Base-by-base conservation (phyloP, 2,113 vertebrate species). In the Orcinus orca region DNA sequence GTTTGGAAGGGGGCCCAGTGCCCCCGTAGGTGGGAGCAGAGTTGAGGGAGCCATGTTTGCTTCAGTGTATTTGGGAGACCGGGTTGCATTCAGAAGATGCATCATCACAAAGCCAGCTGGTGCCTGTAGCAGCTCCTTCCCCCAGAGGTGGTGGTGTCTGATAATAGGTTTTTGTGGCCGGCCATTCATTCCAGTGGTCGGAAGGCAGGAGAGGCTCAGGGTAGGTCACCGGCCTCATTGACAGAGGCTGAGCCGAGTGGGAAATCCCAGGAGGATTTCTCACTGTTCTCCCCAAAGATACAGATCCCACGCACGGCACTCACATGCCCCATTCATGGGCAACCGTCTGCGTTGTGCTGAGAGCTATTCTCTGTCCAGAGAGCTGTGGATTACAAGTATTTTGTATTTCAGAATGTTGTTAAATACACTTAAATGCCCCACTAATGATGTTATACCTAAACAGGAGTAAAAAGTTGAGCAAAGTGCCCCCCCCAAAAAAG, bases 291-390 rank as follows among this genome's bases (percentile, higher is more conserved):
- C 41, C 60, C 15, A 67, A 50, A 84, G 33, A 93, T 58, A 50
- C 26, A 50, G 50, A 73, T 10, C 31, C 33, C 68, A 60, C 4
- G 50, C 25, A 2, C 0, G 12, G 26, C 3, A 1, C 8, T 29
- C 23, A 2, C 9, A 18, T 0, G 10, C 2, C 55, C 36, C 6
- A 0, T 33, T n/a, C 53, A 62, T 2, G 0, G 21, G 86, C 25
- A 26, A 23, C 55, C 3, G 23, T 60, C 60, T 15, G 38, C 33
- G 1, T 5, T 15, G 29, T 2, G 23, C 55, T 44, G 63, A 25
- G 6, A n/a, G 60, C 5, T 8, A 3, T 11, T 36, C 47, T 50
- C 6, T 8, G 60, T 8, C 21, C 71, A 21, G 29, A 81, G 0
- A 31, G 60, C 65, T 58, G 20, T 25, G 29, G 33, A 20, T 47